These are phyloP conservation scores for Nesogale talazaci DNA, from an alignment of 2,113 vertebrate genomes.

Conservation along the genomic window DNA sequence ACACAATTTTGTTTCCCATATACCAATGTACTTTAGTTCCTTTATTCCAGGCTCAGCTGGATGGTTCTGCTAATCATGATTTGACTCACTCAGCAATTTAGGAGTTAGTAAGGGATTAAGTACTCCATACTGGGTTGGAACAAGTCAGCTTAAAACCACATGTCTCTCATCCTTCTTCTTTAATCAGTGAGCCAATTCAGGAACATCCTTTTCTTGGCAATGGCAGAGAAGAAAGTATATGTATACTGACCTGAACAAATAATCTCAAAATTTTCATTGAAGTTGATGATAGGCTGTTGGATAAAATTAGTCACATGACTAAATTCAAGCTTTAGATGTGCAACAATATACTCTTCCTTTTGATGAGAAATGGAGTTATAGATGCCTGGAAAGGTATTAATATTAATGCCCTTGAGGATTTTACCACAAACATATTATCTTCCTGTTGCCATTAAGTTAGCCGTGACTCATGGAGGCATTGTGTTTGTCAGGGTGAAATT, in stretches of 20 bases:
- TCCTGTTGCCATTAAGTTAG: not conserved
- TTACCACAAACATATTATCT: not conserved
- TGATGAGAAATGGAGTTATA: not conserved
- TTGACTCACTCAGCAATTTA: not conserved
- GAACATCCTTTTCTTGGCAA: not conserved
- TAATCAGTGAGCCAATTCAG: not conserved
- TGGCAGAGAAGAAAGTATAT: not conserved
- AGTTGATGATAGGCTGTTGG: not conserved
- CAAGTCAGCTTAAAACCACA: not conserved
- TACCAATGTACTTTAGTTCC: not conserved
- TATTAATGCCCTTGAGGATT: not conserved
- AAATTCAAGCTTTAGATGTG: not conserved
- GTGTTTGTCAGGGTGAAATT: not conserved
- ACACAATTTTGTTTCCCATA: slow-evolving; percentile 13
- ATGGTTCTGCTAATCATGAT: not conserved
- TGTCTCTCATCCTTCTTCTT: not conserved
- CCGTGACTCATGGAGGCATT: not conserved
- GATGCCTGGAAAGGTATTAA: not conserved
- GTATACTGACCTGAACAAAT: not conserved
- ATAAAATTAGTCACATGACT: not conserved
- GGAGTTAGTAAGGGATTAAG: not conserved
- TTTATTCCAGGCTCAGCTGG: not conserved
- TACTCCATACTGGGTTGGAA: not conserved
- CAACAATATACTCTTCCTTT: not conserved
- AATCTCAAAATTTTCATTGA: not conserved